Evolutionary conservation across 2,113 vertebrate species (phyloP), one percentile per base, ranked within the genome.

Genomic region (Corythornis madagascariensis): DNA sequence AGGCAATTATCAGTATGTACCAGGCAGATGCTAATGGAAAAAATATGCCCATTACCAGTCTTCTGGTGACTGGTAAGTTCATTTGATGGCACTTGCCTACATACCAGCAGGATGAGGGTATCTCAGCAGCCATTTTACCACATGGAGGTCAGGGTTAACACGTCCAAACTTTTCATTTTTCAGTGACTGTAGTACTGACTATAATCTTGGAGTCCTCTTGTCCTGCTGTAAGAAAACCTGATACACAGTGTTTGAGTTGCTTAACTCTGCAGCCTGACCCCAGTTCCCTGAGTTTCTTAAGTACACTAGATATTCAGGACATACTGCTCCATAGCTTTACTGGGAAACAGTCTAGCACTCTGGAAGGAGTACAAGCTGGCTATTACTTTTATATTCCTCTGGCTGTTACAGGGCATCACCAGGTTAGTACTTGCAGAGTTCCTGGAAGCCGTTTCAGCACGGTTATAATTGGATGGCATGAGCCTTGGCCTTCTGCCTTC

Each of bases 321-420:
- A 47, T 94, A 55, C 90, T 97, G 85, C 94, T 98, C 45, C 94
- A 86, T 72, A 98, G 97, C 86, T 97, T 97, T 83, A 78, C 96
- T 8, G 95, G 97, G 52, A 96, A 70, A 80, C 78, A 91, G 7
- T 96, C 96, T 4, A 95, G 95, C 8, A 94, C 96, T 45, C 90
- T 97, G 95, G 97, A 97, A 50, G 94, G 90, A 8, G 94, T 97
- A 80, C 90, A 94, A n/a, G 73, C 88, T 5, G 95, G 95, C 38
- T 97, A 86, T 89, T 78, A 56, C 53, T 97, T 97, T 94, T 97
- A 96, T 42, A 97, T 97, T 11, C 96, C 96, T 18, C 97, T 65
- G 1, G 93, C 95, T 0, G 24, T 97, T 79, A 75, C 81, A 77
- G 95, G 88, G 45, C 97, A 94, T 53, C 83, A 95, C 26, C 95